phyloP scores from a whole-genome alignment of 2,113 vertebrate genomes.

The Phalacrocorax carbo region DNA sequence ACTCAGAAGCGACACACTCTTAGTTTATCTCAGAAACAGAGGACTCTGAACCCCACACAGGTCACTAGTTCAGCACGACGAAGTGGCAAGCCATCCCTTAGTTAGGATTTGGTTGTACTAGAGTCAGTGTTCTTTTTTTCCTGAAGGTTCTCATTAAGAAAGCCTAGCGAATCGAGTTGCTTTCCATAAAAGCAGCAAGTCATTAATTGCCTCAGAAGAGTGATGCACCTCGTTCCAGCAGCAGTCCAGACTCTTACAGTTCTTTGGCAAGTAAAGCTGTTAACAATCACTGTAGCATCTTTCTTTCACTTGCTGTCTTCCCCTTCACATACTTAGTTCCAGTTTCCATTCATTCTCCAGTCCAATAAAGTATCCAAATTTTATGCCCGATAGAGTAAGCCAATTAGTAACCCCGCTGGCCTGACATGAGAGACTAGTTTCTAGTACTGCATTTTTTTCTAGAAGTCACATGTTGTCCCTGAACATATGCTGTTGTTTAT shows the following conservation, averaged over 20 bases:
- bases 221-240: neutral
- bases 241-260: neutral
- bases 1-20: neutral
- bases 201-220: neutral
- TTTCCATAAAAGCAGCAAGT: neutral
- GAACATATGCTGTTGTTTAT: neutral
- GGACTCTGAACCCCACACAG: neutral
- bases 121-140: neutral
- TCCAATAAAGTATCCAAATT: neutral
- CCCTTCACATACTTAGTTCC: neutral
- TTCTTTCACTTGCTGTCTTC: constrained; percentile 4
- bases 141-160: neutral
- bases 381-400: neutral
- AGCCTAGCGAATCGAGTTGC: neutral
- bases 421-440: neutral
- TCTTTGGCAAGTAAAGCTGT: neutral
- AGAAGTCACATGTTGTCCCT: neutral
- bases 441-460: neutral
- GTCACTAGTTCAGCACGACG: neutral
- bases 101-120: neutral
- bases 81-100: neutral
- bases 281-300: neutral
- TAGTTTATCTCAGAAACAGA: neutral
- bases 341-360: neutral
- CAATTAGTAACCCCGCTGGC: neutral